A percentile compares a stretch with the other conserved stretches of the same genome.
Evolutionary conservation across 2,797 vertebrate species (phyloP).

Genomic region (Morus bassanus): DNA sequence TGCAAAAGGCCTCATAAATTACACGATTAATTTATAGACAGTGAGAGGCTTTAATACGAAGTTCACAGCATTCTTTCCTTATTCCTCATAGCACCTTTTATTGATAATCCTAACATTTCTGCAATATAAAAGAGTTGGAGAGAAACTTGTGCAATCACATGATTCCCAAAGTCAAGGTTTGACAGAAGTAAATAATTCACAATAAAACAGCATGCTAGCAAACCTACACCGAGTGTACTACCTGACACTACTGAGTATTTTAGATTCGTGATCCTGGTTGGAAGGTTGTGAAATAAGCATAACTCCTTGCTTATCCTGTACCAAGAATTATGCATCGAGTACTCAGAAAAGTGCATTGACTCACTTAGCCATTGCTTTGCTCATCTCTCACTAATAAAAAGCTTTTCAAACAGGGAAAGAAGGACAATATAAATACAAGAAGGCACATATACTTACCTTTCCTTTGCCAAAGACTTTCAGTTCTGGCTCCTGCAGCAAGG

Average conservation of each 20-base stretch:
- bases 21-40: not conserved
- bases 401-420: not conserved
- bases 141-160: not conserved
- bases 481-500: rapidly evolving
- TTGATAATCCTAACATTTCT: not conserved
- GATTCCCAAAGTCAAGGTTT: not conserved
- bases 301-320: not conserved
- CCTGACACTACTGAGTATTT: not conserved
- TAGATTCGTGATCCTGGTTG: not conserved
- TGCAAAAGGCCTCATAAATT: not conserved
- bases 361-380: not conserved
- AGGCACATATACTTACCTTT: rapidly evolving
- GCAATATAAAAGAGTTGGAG: not conserved
- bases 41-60: not conserved
- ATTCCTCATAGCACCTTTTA: not conserved
- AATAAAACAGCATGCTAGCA: rapidly evolving
- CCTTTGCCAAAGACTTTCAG: not conserved
- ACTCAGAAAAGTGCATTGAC: not conserved
- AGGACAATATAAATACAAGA: not conserved
- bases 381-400: not conserved
- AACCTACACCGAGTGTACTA: not conserved
- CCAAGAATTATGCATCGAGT: too few relatives aligned
- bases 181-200: not conserved
- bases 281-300: not conserved
- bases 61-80: not conserved